These are phyloP conservation scores for Garra rufa DNA, from an alignment of 2,113 vertebrate species.

Conservation along the genomic window DNA sequence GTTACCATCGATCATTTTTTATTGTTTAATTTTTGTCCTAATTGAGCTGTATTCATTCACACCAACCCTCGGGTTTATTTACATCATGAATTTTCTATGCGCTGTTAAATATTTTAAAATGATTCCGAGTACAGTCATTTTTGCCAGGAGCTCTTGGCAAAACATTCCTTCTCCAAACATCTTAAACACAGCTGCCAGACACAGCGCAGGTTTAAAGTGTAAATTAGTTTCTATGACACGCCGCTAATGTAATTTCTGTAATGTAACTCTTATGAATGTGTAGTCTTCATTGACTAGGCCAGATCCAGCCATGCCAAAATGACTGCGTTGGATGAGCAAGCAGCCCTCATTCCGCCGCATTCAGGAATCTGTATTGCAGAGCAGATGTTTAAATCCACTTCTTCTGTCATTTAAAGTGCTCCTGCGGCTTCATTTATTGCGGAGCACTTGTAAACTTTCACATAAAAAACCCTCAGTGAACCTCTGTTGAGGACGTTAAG, in stretches of 20 bases:
- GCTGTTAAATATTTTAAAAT: constrained; percentile 34
- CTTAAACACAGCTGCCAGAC: constrained; percentile 48
- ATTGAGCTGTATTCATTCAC: constrained; percentile 12
- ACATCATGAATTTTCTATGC: constrained; percentile 5
- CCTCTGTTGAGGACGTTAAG: constrained; percentile 73
- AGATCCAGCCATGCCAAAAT: constrained; percentile 57
- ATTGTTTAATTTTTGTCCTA: not conserved
- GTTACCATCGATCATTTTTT: not conserved
- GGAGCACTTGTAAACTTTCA: constrained; percentile 78
- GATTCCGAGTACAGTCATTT: not conserved
- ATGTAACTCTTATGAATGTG: constrained; percentile 54
- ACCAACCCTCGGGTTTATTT: constrained; percentile 21
- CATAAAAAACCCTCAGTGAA: constrained; percentile 64
- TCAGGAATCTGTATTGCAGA: constrained; percentile 62
- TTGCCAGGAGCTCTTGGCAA: constrained; percentile 38
- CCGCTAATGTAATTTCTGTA: constrained; percentile 54
- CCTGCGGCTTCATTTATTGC: constrained; percentile 76
- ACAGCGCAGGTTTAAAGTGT: constrained; percentile 49
- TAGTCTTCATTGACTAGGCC: constrained; percentile 50
- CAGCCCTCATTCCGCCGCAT: constrained; percentile 47
- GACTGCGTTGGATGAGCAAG: constrained; percentile 47
- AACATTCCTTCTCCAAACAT: constrained; percentile 43
- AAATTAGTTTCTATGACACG: constrained; percentile 53
- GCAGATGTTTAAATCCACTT: constrained; percentile 75
- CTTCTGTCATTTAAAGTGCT: constrained; percentile 80